Base-by-base conservation (phyloP, 2,888 invertebrate genomes). In the Alloscopus bannaensis region DNA sequence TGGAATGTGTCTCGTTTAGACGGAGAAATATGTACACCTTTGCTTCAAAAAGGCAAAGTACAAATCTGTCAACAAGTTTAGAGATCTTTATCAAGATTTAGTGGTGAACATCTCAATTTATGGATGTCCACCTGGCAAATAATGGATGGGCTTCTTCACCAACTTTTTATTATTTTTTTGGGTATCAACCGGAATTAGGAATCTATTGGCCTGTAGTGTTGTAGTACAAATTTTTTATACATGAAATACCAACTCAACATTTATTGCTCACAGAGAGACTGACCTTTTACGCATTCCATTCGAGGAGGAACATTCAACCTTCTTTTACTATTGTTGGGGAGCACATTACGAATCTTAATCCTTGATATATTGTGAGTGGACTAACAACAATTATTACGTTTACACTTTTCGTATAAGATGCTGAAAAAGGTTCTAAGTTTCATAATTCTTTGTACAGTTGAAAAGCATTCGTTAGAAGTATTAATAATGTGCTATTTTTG, bases 41-140 rank as follows among this genome's bases (percentile, higher is more conserved):
- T n/a, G n/a, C n/a, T n/a, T n/a, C n/a, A n/a, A 62, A 20, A 40
- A 42, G 42, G 62, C 62, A 59, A 75, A 47, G 81, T 80, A 81
- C 70, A 80, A 75, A 80, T 81, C 84, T 84, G 84, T 84, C 84
- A 82, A 80, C 84, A 81, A 64, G 69, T 82, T 76, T 73, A 72
- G 50, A 72, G 78, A 80, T 84, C 69, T 72, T 81, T 80, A 84
- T 84, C 81, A 80, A 80, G 76, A 75, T 80, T 77, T 73, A 81
- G 47, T 59, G 59, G 70, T 69, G 47, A 72, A 64, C 62, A 40
- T 31, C 45, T 75, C 75, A 72, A 72, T 72, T 72, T 65, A 73
- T 65, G 73, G 47, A 28, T 40, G 52, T 64, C 64, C 64, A 72
- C 72, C 57, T 73, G 55, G 42, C 64, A 59, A 62, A 62, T 22